Conservation (phyloP, 2,888 invertebrate genomes). For the Pristionchus fissidentatus region DNA sequence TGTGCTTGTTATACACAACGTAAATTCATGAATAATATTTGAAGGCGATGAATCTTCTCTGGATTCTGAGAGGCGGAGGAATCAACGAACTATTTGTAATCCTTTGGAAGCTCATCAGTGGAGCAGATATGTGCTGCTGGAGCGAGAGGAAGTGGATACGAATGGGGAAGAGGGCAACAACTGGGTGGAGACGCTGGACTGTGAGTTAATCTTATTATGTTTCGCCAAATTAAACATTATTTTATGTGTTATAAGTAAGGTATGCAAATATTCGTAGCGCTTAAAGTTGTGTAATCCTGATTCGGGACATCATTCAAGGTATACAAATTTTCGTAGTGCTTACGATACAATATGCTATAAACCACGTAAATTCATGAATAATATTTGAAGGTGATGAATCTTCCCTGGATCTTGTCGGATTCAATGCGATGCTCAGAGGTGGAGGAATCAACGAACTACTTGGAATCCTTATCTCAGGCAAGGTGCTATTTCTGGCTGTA, state of each 20-base stretch:
- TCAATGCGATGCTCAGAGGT: slow-evolving; percentile 88
- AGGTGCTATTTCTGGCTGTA: no score
- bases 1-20: no score
- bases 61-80: slow-evolving; percentile 96
- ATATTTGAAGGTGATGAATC: slow-evolving; percentile 84
- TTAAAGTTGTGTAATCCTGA: slow-evolving; percentile 98
- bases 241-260: no score
- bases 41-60: slow-evolving; percentile 92
- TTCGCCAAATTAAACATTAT: no score
- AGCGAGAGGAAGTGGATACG: slow-evolving; percentile 50
- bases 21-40: slow-evolving; percentile 51
- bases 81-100: slow-evolving; percentile 93
- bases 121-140: slow-evolving; percentile 52
- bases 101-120: slow-evolving; percentile 77
- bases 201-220: no score
- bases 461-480: slow-evolving; percentile 93
- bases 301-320: slow-evolving; percentile 96
- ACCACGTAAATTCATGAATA: no score
- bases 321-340: no score
- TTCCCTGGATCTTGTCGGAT: slow-evolving; percentile 97
- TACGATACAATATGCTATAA: no score
- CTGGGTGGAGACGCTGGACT: slow-evolving; percentile 56
- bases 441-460: slow-evolving; percentile 94
- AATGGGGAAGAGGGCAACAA: slow-evolving; percentile 61
- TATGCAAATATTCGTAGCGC: no score